Conservation (phyloP, 2,888 invertebrate species). For the Pseudococcus jackbeardsleyi region DNA sequence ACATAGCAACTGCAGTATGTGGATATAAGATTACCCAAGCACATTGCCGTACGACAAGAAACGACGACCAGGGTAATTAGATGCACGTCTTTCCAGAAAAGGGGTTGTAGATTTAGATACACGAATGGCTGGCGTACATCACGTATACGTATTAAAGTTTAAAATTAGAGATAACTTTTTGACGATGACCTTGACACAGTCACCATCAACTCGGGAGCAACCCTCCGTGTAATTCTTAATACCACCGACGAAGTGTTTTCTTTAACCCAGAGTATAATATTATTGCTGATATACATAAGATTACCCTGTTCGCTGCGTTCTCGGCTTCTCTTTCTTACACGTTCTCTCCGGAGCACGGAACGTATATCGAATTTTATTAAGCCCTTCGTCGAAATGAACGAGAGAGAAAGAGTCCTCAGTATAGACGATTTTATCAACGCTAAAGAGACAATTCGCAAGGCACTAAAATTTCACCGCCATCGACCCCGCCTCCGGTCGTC, state of each 20-base stretch:
- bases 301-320: neutral
- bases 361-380: conserved; percentile 39
- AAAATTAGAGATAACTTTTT: neutral
- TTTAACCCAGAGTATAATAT: neutral
- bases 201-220: neutral
- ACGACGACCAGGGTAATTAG: neutral
- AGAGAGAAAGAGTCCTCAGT: neutral
- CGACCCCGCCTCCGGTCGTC: neutral
- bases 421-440: conserved; percentile 34
- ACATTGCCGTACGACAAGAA: neutral
- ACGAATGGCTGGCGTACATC: neutral
- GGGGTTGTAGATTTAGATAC: neutral
- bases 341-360: neutral
- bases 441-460: conserved; percentile 39
- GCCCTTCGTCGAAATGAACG: neutral
- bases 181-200: neutral
- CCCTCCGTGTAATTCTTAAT: neutral
- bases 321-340: neutral
- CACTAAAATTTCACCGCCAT: conserved; percentile 7
- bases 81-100: neutral
- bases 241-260: neutral
- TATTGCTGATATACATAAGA: neutral
- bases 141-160: neutral
- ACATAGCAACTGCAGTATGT: too few species aligned
- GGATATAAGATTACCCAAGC: neutral